Evolutionary conservation across 1,140 invertebrate species (phyloP).

Genomic region (Cyclina sinensis): DNA sequence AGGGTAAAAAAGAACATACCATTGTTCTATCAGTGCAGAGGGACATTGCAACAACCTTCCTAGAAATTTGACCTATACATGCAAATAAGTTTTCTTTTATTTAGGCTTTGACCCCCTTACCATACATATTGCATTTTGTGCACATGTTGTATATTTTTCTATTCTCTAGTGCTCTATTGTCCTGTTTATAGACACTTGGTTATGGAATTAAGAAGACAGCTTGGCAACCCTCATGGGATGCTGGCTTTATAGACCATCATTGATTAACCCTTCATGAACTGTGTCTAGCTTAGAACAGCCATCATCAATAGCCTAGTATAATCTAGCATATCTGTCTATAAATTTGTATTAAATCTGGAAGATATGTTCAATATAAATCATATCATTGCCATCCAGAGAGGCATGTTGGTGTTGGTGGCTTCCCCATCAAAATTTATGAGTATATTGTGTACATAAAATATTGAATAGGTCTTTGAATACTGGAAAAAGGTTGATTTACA

Average conservation of each 20-base stretch:
- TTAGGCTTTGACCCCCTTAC: too few species aligned
- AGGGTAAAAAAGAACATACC: too few species aligned
- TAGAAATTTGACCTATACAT: too few species aligned
- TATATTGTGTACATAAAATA: conserved; percentile 7
- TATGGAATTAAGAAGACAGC: conserved; percentile 66
- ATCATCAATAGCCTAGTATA: conserved; percentile 45
- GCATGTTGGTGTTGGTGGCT: conserved; percentile 45
- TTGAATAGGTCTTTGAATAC: conserved; percentile 23
- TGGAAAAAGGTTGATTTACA: background rate
- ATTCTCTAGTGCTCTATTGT: conserved; percentile 47
- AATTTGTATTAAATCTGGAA: conserved; percentile 58
- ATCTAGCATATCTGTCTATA: conserved; percentile 63
- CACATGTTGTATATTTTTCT: background rate
- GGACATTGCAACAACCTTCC: too few species aligned
- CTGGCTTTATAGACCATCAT: conserved; percentile 65
- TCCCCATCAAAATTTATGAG: conserved; percentile 32
- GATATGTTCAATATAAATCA: conserved; percentile 39
- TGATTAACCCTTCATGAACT: conserved; percentile 69
- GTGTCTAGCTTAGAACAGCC: conserved; percentile 46
- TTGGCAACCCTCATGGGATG: conserved; percentile 46
- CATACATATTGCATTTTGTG: background rate
- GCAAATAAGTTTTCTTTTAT: too few species aligned
- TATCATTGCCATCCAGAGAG: conserved; percentile 30
- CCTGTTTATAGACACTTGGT: conserved; percentile 53
- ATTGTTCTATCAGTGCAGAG: too few species aligned